phyloP scores from a whole-genome alignment of 2,888 invertebrate genomes.

The Lepas anatifera region DNA sequence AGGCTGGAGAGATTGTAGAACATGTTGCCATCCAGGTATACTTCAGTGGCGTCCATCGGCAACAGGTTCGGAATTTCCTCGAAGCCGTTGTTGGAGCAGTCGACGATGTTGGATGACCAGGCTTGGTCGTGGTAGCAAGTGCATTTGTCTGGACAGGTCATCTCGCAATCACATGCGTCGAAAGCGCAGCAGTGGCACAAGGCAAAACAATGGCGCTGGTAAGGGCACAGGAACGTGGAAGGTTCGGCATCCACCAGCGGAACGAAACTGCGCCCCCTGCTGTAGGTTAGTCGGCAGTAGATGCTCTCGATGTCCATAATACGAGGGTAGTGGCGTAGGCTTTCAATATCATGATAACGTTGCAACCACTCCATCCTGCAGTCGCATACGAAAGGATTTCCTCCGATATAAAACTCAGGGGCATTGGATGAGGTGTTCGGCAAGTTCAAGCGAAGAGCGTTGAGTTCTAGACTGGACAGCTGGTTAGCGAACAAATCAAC shows the following conservation, averaged over 20 bases:
- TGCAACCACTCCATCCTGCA: slow-evolving; percentile 86
- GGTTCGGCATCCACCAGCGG: slow-evolving; percentile 64
- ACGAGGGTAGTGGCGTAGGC: slow-evolving; percentile 63
- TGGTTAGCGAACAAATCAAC: slow-evolving; percentile 71
- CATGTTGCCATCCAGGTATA: slow-evolving; percentile 73
- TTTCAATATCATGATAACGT: slow-evolving; percentile 67
- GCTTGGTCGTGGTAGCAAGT: slow-evolving; percentile 79
- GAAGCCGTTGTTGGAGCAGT: slow-evolving; percentile 49
- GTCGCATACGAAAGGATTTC: slow-evolving; percentile 76
- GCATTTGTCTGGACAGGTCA: slow-evolving; percentile 77
- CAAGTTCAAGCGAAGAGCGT: slow-evolving; percentile 41
- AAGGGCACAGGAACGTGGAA: slow-evolving; percentile 72
- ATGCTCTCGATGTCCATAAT: slow-evolving; percentile 71
- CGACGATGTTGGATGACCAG: slow-evolving; percentile 74
- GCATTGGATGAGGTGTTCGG: slow-evolving; percentile 56
- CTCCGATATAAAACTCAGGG: slow-evolving; percentile 70
- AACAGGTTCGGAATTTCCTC: slow-evolving; percentile 56
- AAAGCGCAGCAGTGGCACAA: slow-evolving; percentile 82
- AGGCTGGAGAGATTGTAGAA: slow-evolving; percentile 62
- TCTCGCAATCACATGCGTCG: slow-evolving; percentile 83
- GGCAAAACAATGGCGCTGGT: slow-evolving; percentile 72
- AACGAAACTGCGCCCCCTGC: slow-evolving; percentile 57
- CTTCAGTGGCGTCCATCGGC: slow-evolving; percentile 81
- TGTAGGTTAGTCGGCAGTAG: slow-evolving; percentile 65
- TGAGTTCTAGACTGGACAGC: slow-evolving; percentile 43